Conservation (phyloP, 2,797 vertebrate species). For the Lagorchestes hirsutus region DNA sequence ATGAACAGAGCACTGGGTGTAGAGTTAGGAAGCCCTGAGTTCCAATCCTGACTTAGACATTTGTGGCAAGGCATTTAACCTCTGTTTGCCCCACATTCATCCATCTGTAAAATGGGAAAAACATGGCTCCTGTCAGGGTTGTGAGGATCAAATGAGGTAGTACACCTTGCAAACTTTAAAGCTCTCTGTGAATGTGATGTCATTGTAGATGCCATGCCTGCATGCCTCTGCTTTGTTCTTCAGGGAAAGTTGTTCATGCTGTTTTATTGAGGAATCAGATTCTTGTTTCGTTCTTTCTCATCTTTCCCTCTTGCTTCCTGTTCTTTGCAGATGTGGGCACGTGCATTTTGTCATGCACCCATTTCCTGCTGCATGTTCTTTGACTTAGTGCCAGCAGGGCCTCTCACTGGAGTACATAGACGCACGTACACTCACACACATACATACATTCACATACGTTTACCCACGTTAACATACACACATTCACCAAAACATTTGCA, state of each 20-base stretch:
- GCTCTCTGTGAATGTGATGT: neutral
- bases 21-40: neutral
- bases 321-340: neutral
- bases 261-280: neutral
- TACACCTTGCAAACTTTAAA: neutral
- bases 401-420: neutral
- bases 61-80: neutral
- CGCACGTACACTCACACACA: too few species aligned
- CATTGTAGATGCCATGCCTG: neutral
- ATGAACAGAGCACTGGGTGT: neutral
- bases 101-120: neutral
- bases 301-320: neutral
- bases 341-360: too few species aligned
- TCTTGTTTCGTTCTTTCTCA: neutral
- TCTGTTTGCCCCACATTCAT: neutral
- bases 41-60: neutral
- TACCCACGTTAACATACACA: too few species aligned
- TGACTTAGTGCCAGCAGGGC: neutral
- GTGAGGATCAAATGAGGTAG: neutral
- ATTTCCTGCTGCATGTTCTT: neutral
- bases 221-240: neutral
- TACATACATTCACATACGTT: fast-evolving
- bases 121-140: neutral
- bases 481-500: neutral
- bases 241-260: neutral